Conservation (phyloP, 2,797 vertebrate species). For the Peromyscus nudipes region DNA sequence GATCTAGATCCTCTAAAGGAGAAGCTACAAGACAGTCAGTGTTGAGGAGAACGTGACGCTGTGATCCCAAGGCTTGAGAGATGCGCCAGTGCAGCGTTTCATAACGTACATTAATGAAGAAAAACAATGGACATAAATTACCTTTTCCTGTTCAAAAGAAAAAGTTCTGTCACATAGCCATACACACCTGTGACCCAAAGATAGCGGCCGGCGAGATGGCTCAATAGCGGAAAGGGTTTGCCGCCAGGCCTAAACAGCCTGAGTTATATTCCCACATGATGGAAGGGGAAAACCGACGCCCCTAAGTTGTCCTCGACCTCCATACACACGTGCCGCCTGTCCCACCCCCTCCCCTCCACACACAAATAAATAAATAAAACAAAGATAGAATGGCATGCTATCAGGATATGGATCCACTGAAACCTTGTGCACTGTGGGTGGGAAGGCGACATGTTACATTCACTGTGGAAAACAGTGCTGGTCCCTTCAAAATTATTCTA, state of each 20-base stretch:
- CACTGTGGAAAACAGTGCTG: neutral
- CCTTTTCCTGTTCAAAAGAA: neutral
- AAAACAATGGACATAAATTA: neutral
- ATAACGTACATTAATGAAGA: neutral
- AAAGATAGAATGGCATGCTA: neutral
- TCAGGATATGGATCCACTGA: neutral
- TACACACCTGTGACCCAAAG: neutral
- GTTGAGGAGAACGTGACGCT: neutral
- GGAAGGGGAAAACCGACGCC: neutral
- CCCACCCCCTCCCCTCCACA: neutral
- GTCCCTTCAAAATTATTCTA: neutral
- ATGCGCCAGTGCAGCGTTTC: neutral
- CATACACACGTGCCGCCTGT: neutral
- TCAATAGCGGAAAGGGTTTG: neutral
- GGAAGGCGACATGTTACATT: neutral
- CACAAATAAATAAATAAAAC: neutral
- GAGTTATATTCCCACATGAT: too few species aligned
- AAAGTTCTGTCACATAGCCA: neutral
- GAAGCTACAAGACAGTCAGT: rapidly evolving
- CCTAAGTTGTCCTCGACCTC: neutral
- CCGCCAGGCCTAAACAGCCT: neutral
- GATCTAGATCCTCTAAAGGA: neutral
- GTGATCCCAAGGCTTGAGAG: neutral
- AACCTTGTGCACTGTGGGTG: neutral
- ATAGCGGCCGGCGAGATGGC: neutral